A percentile compares a stretch with the other conserved stretches of the same genome.
Evolutionary conservation across 2,888 invertebrate genomes (phyloP).

Genomic region (Drosophila gaucha): DNA sequence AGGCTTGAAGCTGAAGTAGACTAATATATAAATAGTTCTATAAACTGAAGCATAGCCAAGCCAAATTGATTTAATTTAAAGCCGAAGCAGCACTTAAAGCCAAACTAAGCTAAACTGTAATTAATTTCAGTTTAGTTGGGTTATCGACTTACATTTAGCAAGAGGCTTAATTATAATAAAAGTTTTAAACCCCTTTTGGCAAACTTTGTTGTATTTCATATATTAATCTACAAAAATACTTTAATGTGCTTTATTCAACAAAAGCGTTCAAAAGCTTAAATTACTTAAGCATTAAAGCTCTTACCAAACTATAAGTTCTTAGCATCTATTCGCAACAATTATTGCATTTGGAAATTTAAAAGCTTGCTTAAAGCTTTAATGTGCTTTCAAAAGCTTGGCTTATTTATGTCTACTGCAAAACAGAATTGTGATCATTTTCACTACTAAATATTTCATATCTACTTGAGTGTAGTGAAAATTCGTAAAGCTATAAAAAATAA

Average conservation of each 20-base stretch:
- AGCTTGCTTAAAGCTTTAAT: too few species aligned
- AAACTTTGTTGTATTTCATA: too few species aligned
- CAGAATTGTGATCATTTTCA: too few species aligned
- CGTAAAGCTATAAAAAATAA: neutral
- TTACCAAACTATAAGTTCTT: neutral
- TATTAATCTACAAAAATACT: neutral
- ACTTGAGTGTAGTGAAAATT: too few species aligned
- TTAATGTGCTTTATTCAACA: neutral
- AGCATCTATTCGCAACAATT: neutral
- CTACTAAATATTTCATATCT: too few species aligned
- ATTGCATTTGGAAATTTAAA: too few species aligned
- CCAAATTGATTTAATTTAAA: slow-evolving; percentile 21
- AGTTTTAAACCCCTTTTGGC: neutral
- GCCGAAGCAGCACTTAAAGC: slow-evolving; percentile 21
- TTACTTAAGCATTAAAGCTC: too few species aligned
- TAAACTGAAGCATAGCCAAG: neutral
- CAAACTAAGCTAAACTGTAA: slow-evolving; percentile 16
- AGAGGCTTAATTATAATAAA: neutral
- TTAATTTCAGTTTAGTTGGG: slow-evolving; percentile 16
- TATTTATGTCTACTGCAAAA: too few species aligned
- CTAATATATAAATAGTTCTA: neutral
- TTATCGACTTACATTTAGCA: neutral
- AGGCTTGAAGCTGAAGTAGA: too few species aligned
- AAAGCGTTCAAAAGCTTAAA: too few species aligned
- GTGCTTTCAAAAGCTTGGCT: neutral